Evolutionary conservation across 2,797 vertebrate species (phyloP), one percentile per base, ranked within the genome.

Genomic region (Myotis planiceps): DNA sequence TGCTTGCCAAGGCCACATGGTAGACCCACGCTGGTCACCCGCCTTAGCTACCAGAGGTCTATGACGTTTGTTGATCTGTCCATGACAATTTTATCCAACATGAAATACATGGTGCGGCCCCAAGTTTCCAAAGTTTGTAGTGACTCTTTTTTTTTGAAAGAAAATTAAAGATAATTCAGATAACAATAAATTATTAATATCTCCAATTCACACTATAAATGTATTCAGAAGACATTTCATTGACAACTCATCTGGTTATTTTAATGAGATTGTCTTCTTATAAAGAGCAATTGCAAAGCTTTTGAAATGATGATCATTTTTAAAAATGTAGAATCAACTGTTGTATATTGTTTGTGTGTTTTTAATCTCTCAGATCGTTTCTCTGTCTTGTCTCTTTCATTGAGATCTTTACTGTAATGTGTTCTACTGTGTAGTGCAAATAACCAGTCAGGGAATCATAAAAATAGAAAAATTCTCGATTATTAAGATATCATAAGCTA

Each of bases 371-470:
- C 69, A 29, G 1, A 14, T 29, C 25, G 1, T 34, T 92, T 81
- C 60, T 32, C 42, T 10, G 14, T 72, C 23, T 88, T 72, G 13
- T 12, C 12, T 89, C 27, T 84, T 2, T 68, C 34, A 84, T 68
- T 68, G 14, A 63, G 34, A 49, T 83, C 55, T 90, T 93, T 79
- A 71, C 23, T 18, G 9, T 45, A 29, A 51, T 32, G 5, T 12
- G 1, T 34, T 94, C 86, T 92, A 49, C 63, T 16, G 42, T 86
- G 37, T n/a, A n/a, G 55, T 83, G 87, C n/a, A 81, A 92, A 81
- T 68, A 94, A 74, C 19, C 25, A 92, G 19, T 29, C 37, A 3
- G 34, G 9, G n/a, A 82, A 16, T 86, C 37, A 58, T 88, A 69
- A 85, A 87, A 92, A 63, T n/a, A 81, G 47, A 78, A 72, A 23